Base-by-base conservation (phyloP, 2,888 invertebrate genomes). In the Erebia aethiops region DNA sequence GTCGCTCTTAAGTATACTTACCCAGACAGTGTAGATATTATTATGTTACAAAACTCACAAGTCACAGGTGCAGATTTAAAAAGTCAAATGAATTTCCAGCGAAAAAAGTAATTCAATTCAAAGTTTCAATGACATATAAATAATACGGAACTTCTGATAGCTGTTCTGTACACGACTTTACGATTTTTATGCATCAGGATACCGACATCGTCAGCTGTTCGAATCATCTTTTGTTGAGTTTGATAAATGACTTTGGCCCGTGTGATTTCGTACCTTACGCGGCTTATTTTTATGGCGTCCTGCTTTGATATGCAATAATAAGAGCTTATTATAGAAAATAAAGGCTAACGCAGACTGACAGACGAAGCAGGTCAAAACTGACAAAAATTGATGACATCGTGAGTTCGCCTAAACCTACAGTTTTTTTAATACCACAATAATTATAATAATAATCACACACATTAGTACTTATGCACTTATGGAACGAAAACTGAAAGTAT, bases 181-280 rank as follows among this genome's bases (percentile, higher is more conserved):
- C 5, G 9, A 71, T 10, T 70, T 49, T 72, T 65, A 51, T 58
- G 65, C 61, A 54, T 46, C 43, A 21, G 41, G 11, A 43, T 41
- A 41, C 14, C 65, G 57, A 62, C 62, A 67, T 56, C 81, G 83
- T 87, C 87, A 87, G 87, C 86, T 87, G 87, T 80, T 77, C 77
- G 75, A 46, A 62, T 62, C 21, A 62, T 79, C 77, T 76, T 74
- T 90, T 90, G 90, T 88, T 80, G 72, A 72, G 69, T 77, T 80
- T 90, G 89, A 90, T 90, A 82, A 88, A 90, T 90, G 85, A 82
- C 75, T 79, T 75, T 61, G 57, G 78, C 74, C 78, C 90, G 91
- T 91, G 91, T 85, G 86, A 84, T 81, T 67, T 73, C 71, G 73
- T 75, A 76, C 72, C 73, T 75, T 75, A 74, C 66, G 72, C 74